A percentile compares a stretch with the other conserved stretches of the same genome.
These are phyloP conservation scores for Portevinia maculata DNA, from an alignment of 2,888 invertebrate genomes.

Conservation along the genomic window DNA sequence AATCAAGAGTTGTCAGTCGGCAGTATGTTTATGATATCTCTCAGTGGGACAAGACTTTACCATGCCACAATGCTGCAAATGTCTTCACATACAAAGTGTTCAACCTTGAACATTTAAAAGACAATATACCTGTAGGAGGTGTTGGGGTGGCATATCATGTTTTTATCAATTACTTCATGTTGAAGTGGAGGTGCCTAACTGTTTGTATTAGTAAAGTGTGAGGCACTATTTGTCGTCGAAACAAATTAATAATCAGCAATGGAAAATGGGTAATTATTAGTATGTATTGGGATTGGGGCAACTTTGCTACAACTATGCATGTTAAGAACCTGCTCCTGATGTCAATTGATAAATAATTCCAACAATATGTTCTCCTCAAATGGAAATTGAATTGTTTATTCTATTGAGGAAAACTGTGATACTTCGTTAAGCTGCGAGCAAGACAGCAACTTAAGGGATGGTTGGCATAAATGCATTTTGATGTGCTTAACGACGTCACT, in stretches of 20 bases:
- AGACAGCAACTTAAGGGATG: too few species aligned
- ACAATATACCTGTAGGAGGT: background rate
- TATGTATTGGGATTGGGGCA: background rate
- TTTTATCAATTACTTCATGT: slow-evolving; percentile 28
- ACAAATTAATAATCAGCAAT: slow-evolving; percentile 47
- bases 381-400: slow-evolving; percentile 14
- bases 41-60: background rate
- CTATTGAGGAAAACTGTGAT: background rate
- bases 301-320: background rate
- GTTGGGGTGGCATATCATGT: slow-evolving; percentile 5
- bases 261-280: too few species aligned
- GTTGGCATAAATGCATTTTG: too few species aligned
- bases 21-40: background rate
- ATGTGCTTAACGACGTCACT: background rate
- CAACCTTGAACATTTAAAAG: slow-evolving; percentile 18
- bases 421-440: background rate
- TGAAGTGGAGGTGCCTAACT: background rate
- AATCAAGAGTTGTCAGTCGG: background rate
- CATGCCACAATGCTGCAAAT: background rate
- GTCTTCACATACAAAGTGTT: background rate
- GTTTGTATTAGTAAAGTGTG: slow-evolving; percentile 12
- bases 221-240: slow-evolving; percentile 16
- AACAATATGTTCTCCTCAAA: slow-evolving; percentile 25
- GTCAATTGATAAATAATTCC: slow-evolving; percentile 44
- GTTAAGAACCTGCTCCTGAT: slow-evolving; percentile 13